These are phyloP conservation scores for Octodon degus DNA, from an alignment of 2,113 vertebrate genomes.

Conservation along the genomic window DNA sequence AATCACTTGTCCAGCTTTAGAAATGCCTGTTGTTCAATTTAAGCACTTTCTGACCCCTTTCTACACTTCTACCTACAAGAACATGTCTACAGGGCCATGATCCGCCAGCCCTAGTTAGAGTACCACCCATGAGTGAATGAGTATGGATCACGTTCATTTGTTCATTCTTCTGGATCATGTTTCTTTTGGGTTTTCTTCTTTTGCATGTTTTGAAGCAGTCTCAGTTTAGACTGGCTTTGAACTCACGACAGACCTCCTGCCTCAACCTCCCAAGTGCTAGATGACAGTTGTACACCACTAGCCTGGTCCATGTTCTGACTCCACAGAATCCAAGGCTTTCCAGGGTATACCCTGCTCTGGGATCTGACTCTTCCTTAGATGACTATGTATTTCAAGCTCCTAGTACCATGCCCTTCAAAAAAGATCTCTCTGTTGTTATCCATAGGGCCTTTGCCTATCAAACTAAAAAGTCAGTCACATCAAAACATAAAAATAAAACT, in stretches of 20 bases:
- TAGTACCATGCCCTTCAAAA: background rate
- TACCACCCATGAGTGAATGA: background rate
- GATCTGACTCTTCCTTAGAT: background rate
- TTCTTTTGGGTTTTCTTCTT: background rate
- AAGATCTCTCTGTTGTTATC: background rate
- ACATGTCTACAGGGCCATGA: background rate
- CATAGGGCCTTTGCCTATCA: background rate
- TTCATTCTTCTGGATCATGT: background rate
- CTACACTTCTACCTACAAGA: background rate
- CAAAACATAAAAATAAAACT: background rate
- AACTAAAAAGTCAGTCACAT: background rate
- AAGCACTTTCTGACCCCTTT: background rate
- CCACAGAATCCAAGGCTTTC: conserved; percentile 7
- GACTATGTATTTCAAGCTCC: background rate
- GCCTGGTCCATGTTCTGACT: background rate
- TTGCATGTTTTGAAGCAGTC: background rate
- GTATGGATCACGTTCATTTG: background rate
- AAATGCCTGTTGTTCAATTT: background rate
- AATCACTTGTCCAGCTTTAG: background rate
- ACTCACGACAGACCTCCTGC: background rate
- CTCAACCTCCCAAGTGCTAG: background rate
- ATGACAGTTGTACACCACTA: background rate
- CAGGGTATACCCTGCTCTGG: background rate
- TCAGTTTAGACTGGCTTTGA: background rate
- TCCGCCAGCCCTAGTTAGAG: background rate